Conservation (phyloP, 2,113 vertebrate species). For the Cichladusa arquata region DNA sequence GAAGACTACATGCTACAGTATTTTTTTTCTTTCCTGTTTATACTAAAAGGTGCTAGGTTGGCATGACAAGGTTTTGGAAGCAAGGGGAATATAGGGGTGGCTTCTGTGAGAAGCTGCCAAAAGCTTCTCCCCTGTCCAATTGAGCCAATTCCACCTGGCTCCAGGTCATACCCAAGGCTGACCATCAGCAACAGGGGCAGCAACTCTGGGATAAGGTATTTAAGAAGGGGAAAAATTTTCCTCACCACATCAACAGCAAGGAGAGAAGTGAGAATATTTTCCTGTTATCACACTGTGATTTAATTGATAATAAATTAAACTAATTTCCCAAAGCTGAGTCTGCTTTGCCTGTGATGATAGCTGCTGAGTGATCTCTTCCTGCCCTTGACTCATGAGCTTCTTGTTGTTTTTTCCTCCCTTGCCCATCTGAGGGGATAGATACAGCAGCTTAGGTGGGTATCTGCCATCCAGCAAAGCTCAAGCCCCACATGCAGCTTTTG, state of each 20-base stretch:
- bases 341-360: neutral
- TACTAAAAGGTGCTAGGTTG: neutral
- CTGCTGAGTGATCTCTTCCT: neutral
- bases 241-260: neutral
- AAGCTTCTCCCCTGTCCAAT: neutral
- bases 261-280: neutral
- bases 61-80: neutral
- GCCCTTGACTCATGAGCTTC: neutral
- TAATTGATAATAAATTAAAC: neutral
- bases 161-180: neutral
- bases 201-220: neutral
- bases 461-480: too few species aligned
- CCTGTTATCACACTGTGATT: neutral
- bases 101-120: neutral
- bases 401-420: neutral
- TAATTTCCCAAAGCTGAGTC: neutral
- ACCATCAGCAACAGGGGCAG: neutral
- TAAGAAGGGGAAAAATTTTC: neutral
- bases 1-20: fast-evolving
- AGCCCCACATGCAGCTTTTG: neutral
- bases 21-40: neutral
- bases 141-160: neutral
- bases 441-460: neutral
- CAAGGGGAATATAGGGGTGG: too few species aligned
- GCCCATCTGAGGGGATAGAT: neutral